Conservation (phyloP, 1,140 invertebrate genomes). For the Nasonia giraulti region DNA sequence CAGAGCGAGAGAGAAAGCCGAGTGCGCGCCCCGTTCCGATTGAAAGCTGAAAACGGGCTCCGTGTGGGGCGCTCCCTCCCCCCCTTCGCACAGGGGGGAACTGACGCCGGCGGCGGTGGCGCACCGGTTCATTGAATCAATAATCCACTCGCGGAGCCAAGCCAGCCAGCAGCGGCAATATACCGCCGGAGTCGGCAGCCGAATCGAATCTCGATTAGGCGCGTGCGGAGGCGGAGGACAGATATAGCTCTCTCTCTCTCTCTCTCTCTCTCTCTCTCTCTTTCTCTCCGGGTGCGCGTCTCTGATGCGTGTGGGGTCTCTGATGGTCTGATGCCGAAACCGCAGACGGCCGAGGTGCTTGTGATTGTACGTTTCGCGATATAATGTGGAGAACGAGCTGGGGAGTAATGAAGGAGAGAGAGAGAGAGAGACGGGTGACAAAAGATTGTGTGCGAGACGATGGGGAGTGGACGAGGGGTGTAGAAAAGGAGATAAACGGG, state of each 20-base stretch:
- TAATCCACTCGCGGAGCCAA: slow-evolving; percentile 44
- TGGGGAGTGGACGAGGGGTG: not conserved
- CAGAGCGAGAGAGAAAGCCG: not conserved
- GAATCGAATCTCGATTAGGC: slow-evolving; percentile 52
- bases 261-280: not conserved
- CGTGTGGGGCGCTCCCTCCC: not conserved
- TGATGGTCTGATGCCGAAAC: not conserved
- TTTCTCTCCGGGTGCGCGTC: too few species aligned
- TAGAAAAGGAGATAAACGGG: slow-evolving; percentile 37
- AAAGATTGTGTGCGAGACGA: not conserved
- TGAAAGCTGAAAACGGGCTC: slow-evolving; percentile 37
- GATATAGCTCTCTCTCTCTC: not conserved
- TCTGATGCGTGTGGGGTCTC: not conserved
- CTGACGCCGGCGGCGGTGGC: slow-evolving; percentile 26
- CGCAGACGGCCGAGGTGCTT: slow-evolving; percentile 10
- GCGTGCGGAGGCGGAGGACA: not conserved
- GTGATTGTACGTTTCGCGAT: not conserved
- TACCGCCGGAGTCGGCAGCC: slow-evolving; percentile 38
- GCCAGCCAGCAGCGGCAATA: slow-evolving; percentile 23
- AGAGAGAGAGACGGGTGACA: not conserved
- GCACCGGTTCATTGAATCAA: slow-evolving; percentile 51
- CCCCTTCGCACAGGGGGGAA: not conserved
- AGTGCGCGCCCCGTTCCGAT: not conserved
- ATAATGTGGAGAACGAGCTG: not conserved
- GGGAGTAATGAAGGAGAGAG: not conserved